These are phyloP conservation scores for Eurystomus glaucurus DNA, from an alignment of 2,797 vertebrate species.

Conservation along the genomic window DNA sequence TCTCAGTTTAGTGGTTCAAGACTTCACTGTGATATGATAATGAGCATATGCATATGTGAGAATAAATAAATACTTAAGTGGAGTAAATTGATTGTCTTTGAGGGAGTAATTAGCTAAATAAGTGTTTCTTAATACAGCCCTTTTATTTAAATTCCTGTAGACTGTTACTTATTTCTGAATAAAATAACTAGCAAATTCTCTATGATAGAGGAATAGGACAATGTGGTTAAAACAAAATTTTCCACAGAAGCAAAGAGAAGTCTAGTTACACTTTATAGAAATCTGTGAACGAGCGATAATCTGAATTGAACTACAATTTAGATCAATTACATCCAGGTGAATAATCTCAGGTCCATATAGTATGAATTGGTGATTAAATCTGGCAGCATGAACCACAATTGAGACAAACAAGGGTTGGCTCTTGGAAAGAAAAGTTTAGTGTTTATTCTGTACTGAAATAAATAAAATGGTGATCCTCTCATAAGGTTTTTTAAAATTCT, in stretches of 20 bases:
- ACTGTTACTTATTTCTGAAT: neutral
- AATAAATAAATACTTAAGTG: neutral
- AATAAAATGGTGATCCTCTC: neutral
- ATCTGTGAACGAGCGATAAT: neutral
- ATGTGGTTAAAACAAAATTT: neutral
- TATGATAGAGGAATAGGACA: neutral
- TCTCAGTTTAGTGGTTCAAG: neutral
- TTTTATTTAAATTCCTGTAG: neutral
- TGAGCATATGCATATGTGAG: neutral
- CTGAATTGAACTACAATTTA: neutral
- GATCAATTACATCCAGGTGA: neutral
- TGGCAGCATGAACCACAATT: neutral
- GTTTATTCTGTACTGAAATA: neutral
- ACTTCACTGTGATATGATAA: neutral
- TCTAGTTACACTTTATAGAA: neutral
- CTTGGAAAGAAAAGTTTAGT: neutral
- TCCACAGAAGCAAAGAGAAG: neutral
- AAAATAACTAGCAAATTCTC: neutral
- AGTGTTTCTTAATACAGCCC: neutral
- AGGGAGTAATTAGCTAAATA: neutral
- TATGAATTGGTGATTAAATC: neutral
- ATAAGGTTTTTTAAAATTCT: neutral
- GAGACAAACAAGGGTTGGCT: neutral
- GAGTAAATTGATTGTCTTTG: neutral
- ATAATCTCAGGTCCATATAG: neutral